These are phyloP conservation scores for Orthosia gothica DNA, from an alignment of 2,888 invertebrate genomes.

Conservation along the genomic window DNA sequence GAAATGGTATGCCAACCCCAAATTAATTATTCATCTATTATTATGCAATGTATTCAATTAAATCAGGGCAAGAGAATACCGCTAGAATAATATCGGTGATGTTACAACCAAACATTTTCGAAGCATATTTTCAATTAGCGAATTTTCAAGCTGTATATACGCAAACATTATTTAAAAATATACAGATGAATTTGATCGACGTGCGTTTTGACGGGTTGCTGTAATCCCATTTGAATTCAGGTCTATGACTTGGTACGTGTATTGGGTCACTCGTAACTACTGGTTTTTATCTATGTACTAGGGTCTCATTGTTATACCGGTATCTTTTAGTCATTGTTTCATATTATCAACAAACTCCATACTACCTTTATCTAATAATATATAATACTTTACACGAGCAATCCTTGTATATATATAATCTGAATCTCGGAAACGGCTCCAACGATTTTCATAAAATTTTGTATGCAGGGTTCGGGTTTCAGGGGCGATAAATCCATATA, in stretches of 20 bases:
- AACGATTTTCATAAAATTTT: too few species aligned
- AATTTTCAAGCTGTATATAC: background rate
- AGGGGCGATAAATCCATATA: too few species aligned
- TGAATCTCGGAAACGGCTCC: too few species aligned
- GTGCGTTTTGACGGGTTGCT: constrained; percentile 39
- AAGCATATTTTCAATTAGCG: constrained; percentile 5
- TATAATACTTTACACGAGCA: too few species aligned
- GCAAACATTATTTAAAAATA: constrained; percentile 27
- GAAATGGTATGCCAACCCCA: background rate
- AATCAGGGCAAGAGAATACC: background rate
- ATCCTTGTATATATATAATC: too few species aligned
- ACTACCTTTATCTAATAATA: too few species aligned
- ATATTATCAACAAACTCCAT: too few species aligned
- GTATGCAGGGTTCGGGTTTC: too few species aligned
- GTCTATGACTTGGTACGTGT: constrained; percentile 49
- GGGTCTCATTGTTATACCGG: constrained; percentile 19
- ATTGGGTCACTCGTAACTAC: constrained; percentile 53
- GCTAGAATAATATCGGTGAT: too few species aligned
- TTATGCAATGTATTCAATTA: too few species aligned
- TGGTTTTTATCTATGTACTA: constrained; percentile 17
- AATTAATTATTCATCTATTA: background rate
- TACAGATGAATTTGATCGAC: constrained; percentile 22
- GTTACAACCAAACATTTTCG: background rate
- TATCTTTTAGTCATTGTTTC: too few species aligned
- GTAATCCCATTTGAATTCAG: constrained; percentile 61